Evolutionary conservation across 2,113 vertebrate genomes (phyloP).

Genomic region (Solea senegalensis): DNA sequence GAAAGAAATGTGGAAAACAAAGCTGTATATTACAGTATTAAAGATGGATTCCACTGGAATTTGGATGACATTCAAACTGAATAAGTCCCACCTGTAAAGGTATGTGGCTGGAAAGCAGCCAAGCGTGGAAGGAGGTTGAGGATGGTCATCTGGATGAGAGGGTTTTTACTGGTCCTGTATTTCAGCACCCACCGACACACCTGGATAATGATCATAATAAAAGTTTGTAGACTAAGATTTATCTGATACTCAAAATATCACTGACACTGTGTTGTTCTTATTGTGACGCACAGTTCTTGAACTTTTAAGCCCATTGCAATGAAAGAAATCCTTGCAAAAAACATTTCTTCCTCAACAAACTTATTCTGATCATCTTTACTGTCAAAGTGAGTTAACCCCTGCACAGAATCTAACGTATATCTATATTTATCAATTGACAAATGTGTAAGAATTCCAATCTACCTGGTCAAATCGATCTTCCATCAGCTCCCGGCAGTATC

Average conservation of each 20-base stretch:
- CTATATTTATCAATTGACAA: background rate
- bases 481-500: slow-evolving; percentile 97
- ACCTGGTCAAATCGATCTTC: slow-evolving; percentile 98
- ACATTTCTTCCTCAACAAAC: no score
- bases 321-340: background rate
- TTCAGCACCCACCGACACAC: slow-evolving; percentile 98
- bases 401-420: no score
- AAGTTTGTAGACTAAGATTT: background rate
- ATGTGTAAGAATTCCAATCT: background rate
- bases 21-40: background rate
- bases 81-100: slow-evolving; percentile 88
- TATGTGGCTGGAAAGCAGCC: slow-evolving; percentile 93
- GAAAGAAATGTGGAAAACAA: background rate
- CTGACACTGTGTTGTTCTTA: background rate
- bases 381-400: no score
- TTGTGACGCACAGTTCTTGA: no score
- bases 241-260: background rate
- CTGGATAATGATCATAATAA: slow-evolving; percentile 74
- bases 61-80: background rate
- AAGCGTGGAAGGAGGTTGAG: slow-evolving; percentile 94
- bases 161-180: slow-evolving; percentile 94
- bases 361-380: no score
- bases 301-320: background rate
- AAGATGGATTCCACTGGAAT: background rate
- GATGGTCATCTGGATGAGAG: slow-evolving; percentile 97